Conservation (phyloP, 2,113 vertebrate genomes). For the zebrafish (Danio rerio) region GRCz12tu NC_133198.1:4078501-4079000, state of each 20-base stretch:
- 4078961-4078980: too few species aligned
- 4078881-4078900: too few species aligned
- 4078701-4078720: not conserved
- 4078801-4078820: too few species aligned
- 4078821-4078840: too few species aligned
- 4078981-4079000: too few species aligned
- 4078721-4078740: not conserved
- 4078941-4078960: too few species aligned
- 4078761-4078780: too few species aligned
- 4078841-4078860: too few species aligned
- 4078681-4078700: not conserved
- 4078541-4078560: not conserved
- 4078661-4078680: conserved; percentile 9
- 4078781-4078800: too few species aligned
- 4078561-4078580: not conserved
- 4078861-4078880: too few species aligned
- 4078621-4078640: not conserved
- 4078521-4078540: conserved; percentile 20
- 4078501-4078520: conserved; percentile 13
- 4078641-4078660: not conserved
- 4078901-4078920: too few species aligned
- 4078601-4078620: not conserved
- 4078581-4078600: not conserved
- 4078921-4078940: too few species aligned
- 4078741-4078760: not conserved